Percentiles rank a stretch among this genome's conserved stretches.
phyloP scores from a whole-genome alignment of 1,140 invertebrate species.

The Lordiphosa mommai region DNA sequence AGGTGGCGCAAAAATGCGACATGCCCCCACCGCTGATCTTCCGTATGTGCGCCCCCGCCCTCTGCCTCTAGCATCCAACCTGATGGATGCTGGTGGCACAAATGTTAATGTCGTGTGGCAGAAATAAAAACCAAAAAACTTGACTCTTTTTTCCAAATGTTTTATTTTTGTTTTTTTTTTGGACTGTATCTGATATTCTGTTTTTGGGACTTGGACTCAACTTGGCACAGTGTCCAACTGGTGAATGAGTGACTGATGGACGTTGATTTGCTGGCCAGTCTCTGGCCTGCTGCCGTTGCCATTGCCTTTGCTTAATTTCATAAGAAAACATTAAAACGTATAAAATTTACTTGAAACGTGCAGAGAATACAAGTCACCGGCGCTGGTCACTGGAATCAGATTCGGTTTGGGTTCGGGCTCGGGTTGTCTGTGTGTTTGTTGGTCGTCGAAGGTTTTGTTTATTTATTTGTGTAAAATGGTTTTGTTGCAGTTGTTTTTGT shows the following conservation, averaged over 20 bases:
- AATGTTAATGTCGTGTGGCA: too few relatives aligned
- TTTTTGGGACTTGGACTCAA: constrained; percentile 36
- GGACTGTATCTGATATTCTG: constrained; percentile 36
- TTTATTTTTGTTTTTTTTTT: constrained; percentile 29
- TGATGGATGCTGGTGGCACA: too few relatives aligned
- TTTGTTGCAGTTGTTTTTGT: constrained; percentile 20
- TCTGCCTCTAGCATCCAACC: too few relatives aligned
- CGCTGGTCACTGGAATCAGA: constrained; percentile 43
- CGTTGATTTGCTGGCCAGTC: constrained; percentile 7
- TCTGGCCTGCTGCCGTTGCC: constrained; percentile 7
- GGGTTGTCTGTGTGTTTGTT: constrained; percentile 30
- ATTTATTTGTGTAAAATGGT: constrained; percentile 35
- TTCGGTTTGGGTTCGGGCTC: constrained; percentile 45
- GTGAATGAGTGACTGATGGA: constrained; percentile 30
- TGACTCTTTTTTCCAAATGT: constrained; percentile 1
- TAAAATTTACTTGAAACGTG: constrained; percentile 64
- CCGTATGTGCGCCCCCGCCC: too few relatives aligned
- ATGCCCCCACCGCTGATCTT: too few relatives aligned
- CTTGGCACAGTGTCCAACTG: constrained; percentile 19
- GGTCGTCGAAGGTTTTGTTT: constrained; percentile 54
- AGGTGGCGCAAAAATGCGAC: too few relatives aligned
- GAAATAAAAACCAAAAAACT: constrained; percentile 32
- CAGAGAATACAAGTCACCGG: constrained; percentile 36
- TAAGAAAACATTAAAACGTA: constrained; percentile 70
- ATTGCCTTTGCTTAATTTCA: constrained; percentile 57